These are phyloP conservation scores for Muscidifurax raptorellus DNA, from an alignment of 1,140 invertebrate species.

Conservation along the genomic window DNA sequence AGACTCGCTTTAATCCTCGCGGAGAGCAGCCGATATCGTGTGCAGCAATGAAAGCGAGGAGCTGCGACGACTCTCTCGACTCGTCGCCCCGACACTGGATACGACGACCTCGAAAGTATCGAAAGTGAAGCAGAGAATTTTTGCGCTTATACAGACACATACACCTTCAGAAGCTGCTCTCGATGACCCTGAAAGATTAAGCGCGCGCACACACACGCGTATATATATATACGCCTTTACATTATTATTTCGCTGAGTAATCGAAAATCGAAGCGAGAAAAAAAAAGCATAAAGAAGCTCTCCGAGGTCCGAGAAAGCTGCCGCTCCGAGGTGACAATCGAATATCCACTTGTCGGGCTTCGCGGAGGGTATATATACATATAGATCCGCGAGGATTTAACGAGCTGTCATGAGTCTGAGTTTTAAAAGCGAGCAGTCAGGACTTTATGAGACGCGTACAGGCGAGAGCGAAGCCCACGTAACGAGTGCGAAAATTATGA, in stretches of 20 bases:
- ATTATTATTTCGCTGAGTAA: not conserved
- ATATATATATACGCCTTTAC: not conserved
- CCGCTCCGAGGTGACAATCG: not conserved
- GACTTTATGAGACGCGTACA: not conserved
- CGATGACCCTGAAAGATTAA: slow-evolving; percentile 37
- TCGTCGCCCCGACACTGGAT: slow-evolving; percentile 61
- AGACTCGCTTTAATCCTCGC: slow-evolving; percentile 38
- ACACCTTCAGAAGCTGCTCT: slow-evolving; percentile 38
- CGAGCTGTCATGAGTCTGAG: not conserved
- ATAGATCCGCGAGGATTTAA: not conserved
- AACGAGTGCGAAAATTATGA: slow-evolving; percentile 1
- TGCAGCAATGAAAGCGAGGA: slow-evolving; percentile 66
- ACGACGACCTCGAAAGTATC: slow-evolving; percentile 69
- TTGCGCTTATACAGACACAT: not conserved
- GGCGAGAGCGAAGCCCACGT: not conserved
- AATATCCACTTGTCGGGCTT: not conserved
- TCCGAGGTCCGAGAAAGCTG: not conserved
- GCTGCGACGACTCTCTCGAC: slow-evolving; percentile 67
- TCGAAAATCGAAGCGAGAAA: slow-evolving; percentile 6
- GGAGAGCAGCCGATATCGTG: slow-evolving; percentile 61
- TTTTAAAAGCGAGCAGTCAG: not conserved
- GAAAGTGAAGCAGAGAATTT: slow-evolving; percentile 66
- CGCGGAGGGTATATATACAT: not conserved
- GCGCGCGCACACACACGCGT: too few species aligned
- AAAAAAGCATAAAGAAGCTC: not conserved